These are phyloP conservation scores for Parazoanthus atlanticus DNA, from an alignment of 92 coral and sea anemone species.

Conservation along the genomic window DNA sequence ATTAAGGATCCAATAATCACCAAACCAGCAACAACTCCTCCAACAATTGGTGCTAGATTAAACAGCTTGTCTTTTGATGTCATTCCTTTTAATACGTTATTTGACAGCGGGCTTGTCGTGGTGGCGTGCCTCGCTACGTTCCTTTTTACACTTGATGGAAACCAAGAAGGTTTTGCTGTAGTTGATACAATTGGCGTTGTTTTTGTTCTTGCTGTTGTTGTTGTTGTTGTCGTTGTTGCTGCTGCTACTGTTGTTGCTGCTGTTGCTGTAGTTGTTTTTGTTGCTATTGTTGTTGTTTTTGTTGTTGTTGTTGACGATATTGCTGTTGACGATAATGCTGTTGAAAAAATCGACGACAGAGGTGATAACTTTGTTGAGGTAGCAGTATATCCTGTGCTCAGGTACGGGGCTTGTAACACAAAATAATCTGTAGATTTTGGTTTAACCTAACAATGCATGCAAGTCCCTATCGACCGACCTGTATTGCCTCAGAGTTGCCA, in stretches of 20 bases:
- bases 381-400: no score
- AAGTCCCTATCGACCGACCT: no score
- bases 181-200: not conserved
- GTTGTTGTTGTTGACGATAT: not conserved
- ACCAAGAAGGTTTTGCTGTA: not conserved
- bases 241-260: not conserved
- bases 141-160: constrained; percentile 5
- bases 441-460: no score
- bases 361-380: not conserved
- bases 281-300: not conserved
- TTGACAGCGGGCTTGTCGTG: not conserved
- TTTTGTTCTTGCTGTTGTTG: not conserved
- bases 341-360: not conserved
- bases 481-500: no score
- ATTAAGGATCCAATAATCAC: not conserved
- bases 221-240: not conserved
- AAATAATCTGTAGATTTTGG: no score
- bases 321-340: not conserved
- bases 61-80: not conserved
- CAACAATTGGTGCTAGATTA: not conserved
- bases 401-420: no score
- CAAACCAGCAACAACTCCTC: not conserved
- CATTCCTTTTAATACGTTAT: not conserved
- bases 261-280: not conserved
- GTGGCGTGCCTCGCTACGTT: not conserved